These are phyloP conservation scores for Periophthalmodon schlosseri DNA, from an alignment of 2,113 vertebrate genomes.

Conservation along the genomic window DNA sequence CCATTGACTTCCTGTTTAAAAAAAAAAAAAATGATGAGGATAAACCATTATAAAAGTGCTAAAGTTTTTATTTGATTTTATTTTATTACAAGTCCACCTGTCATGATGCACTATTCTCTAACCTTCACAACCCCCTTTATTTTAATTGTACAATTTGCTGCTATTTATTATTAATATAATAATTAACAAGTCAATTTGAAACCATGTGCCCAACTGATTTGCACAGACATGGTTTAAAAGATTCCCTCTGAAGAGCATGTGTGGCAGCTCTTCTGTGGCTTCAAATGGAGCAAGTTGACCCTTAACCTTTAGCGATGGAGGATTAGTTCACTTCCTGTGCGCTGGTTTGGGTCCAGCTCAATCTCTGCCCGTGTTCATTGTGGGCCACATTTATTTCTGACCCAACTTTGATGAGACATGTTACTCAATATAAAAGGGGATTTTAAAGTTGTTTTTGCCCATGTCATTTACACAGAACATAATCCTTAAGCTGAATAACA, in stretches of 20 bases:
- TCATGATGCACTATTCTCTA: no score
- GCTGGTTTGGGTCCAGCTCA: slow-evolving; percentile 36
- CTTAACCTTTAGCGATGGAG: slow-evolving; percentile 24
- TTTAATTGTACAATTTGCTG: no score
- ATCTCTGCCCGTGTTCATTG: slow-evolving; percentile 40
- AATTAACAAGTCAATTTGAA: background rate
- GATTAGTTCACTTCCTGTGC: slow-evolving; percentile 49
- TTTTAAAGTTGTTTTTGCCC: slow-evolving; percentile 71
- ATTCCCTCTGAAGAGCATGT: slow-evolving; percentile 11
- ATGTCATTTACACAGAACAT: slow-evolving; percentile 73
- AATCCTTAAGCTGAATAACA: slow-evolving; percentile 73
- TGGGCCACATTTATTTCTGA: slow-evolving; percentile 48
- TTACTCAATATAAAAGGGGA: slow-evolving; percentile 44
- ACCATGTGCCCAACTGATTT: background rate
- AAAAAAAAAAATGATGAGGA: no score
- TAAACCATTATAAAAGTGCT: no score
- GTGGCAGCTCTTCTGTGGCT: slow-evolving; percentile 19
- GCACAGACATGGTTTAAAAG: background rate
- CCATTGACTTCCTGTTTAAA: no score
- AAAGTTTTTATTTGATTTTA: no score
- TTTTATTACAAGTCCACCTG: no score
- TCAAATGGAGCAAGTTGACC: slow-evolving; percentile 34
- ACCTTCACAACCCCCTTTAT: no score
- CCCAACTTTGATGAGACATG: slow-evolving; percentile 62
- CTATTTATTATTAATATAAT: background rate